Evolutionary conservation across 2,113 vertebrate genomes (phyloP).

Genomic region (Pedetes capensis): DNA sequence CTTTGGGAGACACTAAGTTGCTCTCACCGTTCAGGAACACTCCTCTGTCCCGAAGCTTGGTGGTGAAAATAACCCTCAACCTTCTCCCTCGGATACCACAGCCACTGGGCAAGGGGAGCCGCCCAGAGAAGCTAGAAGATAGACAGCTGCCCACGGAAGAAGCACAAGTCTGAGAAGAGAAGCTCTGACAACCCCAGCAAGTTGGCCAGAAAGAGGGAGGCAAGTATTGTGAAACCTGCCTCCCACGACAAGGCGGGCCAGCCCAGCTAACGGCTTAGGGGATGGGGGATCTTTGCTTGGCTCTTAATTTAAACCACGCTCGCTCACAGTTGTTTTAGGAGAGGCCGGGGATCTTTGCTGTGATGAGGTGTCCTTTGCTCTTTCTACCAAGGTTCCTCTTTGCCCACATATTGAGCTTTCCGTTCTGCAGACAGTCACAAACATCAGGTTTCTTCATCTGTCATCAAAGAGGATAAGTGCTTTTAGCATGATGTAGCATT

Average conservation of each 20-base stretch:
- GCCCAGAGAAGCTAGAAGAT: constrained; percentile 56
- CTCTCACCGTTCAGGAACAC: constrained; percentile 63
- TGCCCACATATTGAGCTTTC: neutral
- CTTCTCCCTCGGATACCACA: constrained; percentile 89
- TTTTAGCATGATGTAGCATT: neutral
- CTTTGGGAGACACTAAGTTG: constrained; percentile 72
- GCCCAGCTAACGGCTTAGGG: no score
- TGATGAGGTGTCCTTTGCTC: neutral
- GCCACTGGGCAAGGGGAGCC: constrained; percentile 53
- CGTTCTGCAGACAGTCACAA: no score
- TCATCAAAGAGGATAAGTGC: neutral
- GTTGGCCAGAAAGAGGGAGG: constrained; percentile 86
- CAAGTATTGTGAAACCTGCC: constrained; percentile 48
- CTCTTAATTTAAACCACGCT: no score
- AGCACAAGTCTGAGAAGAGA: constrained; percentile 78
- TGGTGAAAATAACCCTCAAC: constrained; percentile 91
- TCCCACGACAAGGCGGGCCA: accelerated
- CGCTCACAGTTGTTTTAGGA: no score
- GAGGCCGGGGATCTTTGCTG: no score
- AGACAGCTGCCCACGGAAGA: constrained; percentile 61
- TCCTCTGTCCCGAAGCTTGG: constrained; percentile 62
- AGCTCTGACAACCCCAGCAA: constrained; percentile 63
- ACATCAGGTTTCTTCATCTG: neutral
- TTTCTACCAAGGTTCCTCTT: no score
- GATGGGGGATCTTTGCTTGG: no score